phyloP scores from a whole-genome alignment of 2,797 vertebrate species.

The Sparidentex hasta region DNA sequence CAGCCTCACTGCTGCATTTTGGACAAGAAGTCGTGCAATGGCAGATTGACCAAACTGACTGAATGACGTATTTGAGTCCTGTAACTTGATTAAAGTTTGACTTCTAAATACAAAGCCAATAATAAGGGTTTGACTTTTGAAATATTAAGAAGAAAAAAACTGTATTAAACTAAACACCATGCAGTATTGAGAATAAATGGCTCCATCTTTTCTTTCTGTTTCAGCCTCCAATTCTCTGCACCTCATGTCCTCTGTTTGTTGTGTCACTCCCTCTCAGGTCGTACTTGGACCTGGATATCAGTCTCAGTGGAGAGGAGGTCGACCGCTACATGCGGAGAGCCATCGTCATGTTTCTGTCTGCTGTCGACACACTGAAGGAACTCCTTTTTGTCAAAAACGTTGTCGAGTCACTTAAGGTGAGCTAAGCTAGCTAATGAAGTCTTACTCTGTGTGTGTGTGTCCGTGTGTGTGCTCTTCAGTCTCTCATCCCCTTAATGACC shows the following conservation, averaged over 20 bases:
- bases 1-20: too few relatives aligned
- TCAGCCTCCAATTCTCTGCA: neutral
- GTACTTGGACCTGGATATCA: conserved; percentile 90
- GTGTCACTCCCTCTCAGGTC: conserved; percentile 72
- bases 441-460: neutral
- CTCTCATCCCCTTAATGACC: conserved; percentile 16
- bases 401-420: conserved; percentile 92
- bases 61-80: too few relatives aligned
- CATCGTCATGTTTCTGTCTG: conserved; percentile 79
- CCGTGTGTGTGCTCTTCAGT: neutral
- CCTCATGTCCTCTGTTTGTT: conserved; percentile 4
- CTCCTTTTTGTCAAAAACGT: conserved; percentile 90
- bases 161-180: too few relatives aligned
- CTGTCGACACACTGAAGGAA: conserved; percentile 84
- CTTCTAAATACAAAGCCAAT: too few relatives aligned
- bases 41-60: too few relatives aligned
- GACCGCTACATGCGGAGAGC: conserved; percentile 84
- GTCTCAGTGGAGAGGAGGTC: conserved; percentile 87
- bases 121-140: too few relatives aligned
- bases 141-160: too few relatives aligned
- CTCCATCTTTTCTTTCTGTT: neutral
- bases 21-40: too few relatives aligned
- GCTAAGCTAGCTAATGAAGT: conserved; percentile 2
- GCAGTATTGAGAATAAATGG: neutral
- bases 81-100: too few relatives aligned